Evolutionary conservation across 2,797 vertebrate species (phyloP), one percentile per base, ranked within the genome.

Genomic region (Coracias cyanogaster): DNA sequence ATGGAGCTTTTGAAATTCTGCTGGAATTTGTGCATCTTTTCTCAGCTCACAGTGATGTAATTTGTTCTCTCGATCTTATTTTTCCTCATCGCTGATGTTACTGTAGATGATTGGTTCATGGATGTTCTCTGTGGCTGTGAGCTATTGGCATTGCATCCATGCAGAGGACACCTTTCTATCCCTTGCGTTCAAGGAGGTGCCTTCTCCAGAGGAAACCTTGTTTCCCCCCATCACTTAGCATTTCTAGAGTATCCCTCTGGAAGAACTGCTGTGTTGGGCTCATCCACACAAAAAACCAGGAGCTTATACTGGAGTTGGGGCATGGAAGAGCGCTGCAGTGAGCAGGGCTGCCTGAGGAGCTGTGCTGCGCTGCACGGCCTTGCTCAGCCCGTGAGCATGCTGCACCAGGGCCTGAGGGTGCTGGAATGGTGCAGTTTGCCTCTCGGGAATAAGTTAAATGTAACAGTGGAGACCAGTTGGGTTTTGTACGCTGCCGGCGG

Each of bases 391-490:
- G 1, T 8, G 19, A 35, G 33, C 24, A 9, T 1, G 5, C n/a
- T 49, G 72, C 6, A 4, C 65, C 0, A 7, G 11, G 6, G 35
- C 28, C 37, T 0, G 2, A 21, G 58, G 37, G 9, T 2, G 5
- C 51, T 10, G 14, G 24, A 33, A 45, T 2, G 18, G 58, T 33
- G n/a, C 1, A 1, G 20, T 52, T 58, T 65, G 51, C 31, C 37
- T 65, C 58, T 9, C 45, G 58, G 58, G 80, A 37, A 6, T 51
- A 39, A 49, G 26, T 37, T 43, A 62, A 37, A 26, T 13, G 14
- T 45, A 13, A 22, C 14, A n/a, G 11, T 55, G 61, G 69, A 55
- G 35, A 57, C 10, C 10, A 5, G 55, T 64, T 14, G 22, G 33
- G 4, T 33, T 67, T 26, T 62, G 37, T 55, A 7, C 43, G 25